A percentile compares a stretch with the other conserved stretches of the same genome.
These are phyloP conservation scores for Glossophaga mutica DNA, from an alignment of 2,797 vertebrate genomes.

Conservation along the genomic window DNA sequence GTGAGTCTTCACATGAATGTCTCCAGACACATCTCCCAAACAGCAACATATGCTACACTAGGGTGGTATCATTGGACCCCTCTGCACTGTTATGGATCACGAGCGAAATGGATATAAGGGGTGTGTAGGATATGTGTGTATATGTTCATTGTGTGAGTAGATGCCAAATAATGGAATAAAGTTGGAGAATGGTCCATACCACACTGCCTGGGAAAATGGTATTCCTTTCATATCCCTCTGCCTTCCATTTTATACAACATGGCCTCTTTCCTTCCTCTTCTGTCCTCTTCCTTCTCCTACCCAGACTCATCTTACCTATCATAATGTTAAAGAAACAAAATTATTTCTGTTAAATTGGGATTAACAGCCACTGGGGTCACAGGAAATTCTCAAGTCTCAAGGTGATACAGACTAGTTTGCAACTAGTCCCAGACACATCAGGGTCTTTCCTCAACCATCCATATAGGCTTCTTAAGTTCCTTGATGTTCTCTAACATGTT, in stretches of 20 bases:
- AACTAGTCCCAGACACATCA: background rate
- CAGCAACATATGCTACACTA: background rate
- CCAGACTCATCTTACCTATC: background rate
- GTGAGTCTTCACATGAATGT: background rate
- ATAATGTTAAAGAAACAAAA: background rate
- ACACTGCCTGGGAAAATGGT: background rate
- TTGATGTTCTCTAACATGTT: background rate
- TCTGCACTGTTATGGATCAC: background rate
- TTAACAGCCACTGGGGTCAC: background rate
- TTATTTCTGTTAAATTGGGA: background rate
- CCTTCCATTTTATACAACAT: background rate
- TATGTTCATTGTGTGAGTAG: background rate
- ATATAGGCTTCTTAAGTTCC: background rate
- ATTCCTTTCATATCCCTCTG: background rate
- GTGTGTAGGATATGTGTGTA: background rate
- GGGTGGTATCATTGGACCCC: rapidly evolving
- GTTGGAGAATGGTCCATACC: background rate
- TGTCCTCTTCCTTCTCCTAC: background rate
- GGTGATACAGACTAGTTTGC: background rate
- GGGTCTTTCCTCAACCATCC: background rate
- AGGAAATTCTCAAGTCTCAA: background rate
- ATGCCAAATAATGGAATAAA: background rate
- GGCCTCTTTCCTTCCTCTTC: background rate
- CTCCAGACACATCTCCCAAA: background rate
- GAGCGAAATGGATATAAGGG: background rate